Base-by-base conservation (phyloP, 2,113 vertebrate species). In the Garra rufa region DNA sequence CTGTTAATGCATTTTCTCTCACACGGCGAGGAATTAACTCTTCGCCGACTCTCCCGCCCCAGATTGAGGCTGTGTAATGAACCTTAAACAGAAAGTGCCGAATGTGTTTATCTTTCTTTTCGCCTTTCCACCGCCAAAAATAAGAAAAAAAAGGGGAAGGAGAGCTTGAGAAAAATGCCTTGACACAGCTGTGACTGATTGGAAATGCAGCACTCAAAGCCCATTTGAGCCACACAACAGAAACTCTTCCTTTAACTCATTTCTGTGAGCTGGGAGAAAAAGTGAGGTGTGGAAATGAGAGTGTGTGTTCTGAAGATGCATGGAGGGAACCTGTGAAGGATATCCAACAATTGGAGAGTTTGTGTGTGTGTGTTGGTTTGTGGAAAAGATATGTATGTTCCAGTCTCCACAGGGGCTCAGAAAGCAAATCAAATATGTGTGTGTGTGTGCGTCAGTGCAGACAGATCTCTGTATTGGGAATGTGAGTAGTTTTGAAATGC, bases 1-100 rank as follows among this genome's bases (percentile, higher is more conserved):
- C 89, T 90, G 89, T 91, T 93, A 93, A 93, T 94, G 92, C 89
- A 88, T 91, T 93, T 92, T 91, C 91, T 88, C 89, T 90, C 88
- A 90, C 89, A 89, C 52, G 77, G 88, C 83, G 85, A 89, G 89
- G 89, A 93, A 92, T 93, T 87, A 93, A 91, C 91, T 93, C 89
- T 88, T 92, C 90, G 88, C 87, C 86, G 89, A 85, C 88, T 91
- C 88, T 67, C 88, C 90, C 90, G 88, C 89, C 85, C 77, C 86
- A 88, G 88, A 93, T 89, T 59, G 74, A 85, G 88, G 89, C n/a
- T 76, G 90, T 91, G 92, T 94, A 93, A 94, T 93, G 93, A 92
- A 92, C 90, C 91, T 87, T 89, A 89, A 92, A 90, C 84, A 82
- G 79, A 89, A 91, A 90, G 84, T 71, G 87, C 89, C 87, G 88